Conservation (phyloP, 2,888 invertebrate species). For the Phaonia tiefii region DNA sequence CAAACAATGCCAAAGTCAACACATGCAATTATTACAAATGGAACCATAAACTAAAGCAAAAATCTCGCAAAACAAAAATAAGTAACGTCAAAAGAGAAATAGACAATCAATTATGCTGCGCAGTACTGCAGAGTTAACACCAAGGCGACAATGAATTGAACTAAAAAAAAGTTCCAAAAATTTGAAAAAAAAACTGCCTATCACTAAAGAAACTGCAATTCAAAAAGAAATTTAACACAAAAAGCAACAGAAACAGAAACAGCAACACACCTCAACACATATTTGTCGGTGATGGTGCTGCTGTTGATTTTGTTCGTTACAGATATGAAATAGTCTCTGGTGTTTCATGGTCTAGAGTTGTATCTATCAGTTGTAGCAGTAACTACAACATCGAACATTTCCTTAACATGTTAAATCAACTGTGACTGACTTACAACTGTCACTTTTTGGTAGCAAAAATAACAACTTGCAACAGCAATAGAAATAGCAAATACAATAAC, state of each 20-base stretch:
- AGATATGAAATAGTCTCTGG: background rate
- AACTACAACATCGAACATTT: conserved; percentile 15
- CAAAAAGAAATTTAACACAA: conserved; percentile 2
- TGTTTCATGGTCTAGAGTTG: background rate
- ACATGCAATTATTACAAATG: conserved; percentile 25
- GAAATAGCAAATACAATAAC: conserved; percentile 12
- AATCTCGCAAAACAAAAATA: background rate
- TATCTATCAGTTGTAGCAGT: background rate
- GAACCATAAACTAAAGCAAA: background rate
- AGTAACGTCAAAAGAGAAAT: conserved; percentile 5
- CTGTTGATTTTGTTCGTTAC: background rate
- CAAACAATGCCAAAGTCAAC: conserved; percentile 6
- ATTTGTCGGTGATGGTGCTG: conserved; percentile 14
- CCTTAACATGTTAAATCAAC: conserved; percentile 64
- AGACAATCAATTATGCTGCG: conserved; percentile 10
- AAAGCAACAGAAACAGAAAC: background rate
- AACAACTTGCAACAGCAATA: background rate
- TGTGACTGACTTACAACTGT: conserved; percentile 69
- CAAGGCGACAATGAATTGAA: background rate
- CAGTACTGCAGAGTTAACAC: background rate
- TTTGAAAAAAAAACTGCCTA: conserved; percentile 10
- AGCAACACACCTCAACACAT: conserved; percentile 42
- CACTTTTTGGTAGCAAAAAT: conserved; percentile 58
- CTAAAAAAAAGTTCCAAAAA: conserved; percentile 45
- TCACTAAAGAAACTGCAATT: conserved; percentile 12